Base-by-base conservation (phyloP, 2,113 vertebrate genomes). In the Notarius quadriscutis region DNA sequence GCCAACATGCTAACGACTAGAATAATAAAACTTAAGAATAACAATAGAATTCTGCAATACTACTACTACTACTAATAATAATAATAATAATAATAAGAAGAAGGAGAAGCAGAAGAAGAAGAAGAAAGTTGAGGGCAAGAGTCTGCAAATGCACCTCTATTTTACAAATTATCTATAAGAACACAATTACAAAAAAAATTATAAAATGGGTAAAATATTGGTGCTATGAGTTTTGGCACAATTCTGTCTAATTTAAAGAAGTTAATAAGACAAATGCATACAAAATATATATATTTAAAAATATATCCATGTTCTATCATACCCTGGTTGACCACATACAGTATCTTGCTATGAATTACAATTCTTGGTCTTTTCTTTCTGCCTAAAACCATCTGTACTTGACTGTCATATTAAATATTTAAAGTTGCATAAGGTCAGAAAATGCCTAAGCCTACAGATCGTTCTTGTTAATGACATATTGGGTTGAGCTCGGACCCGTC, bases 391-490 rank as follows among this genome's bases (percentile, higher is more conserved):
- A 27, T 30, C 55, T 53, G 9, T 15, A 25, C 62, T 63, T 4
- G 4, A 41, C 11, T 18, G 3, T 67, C 53, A 53, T 69, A 30
- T 67, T 14, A 14, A 62, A 77, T 77, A n/a, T 17, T 25, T 7
- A 57, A 3, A 84, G 30, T 20, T 77, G 55, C 15, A 7, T 55
- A 48, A 30, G 8, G 9, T 57, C 62, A 27, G 17, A 10, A 83
- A 51, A 18, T 2, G 48, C 34, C 4, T 57, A 27, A 81, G 5
- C 50, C 15, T 53, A 41, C 22, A 65, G n/a, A 12, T 79, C 48
- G 58, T 86, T 34, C 30, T 50, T 22, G 34, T 62, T 82, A 58
- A 74, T 48, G 25, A 60, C 17, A 25, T 84, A 62, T 87, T 48
- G 20, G 72, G 30, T 53, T 87, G 75, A 57, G 30, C 79, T 85